phyloP scores from a whole-genome alignment of 2,797 vertebrate genomes.

The Cuculus canorus region DNA sequence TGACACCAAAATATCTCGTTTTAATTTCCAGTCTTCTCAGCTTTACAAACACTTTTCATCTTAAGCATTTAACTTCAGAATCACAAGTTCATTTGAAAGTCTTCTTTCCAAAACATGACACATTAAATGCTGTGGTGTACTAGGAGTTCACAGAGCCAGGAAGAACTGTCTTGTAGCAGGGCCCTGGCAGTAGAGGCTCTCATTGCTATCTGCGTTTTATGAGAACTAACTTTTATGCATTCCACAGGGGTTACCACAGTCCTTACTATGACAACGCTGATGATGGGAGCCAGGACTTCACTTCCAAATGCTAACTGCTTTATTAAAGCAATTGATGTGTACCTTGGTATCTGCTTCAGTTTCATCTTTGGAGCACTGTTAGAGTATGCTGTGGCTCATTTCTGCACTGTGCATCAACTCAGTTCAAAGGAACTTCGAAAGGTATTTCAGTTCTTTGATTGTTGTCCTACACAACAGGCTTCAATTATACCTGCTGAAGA shows the following conservation, averaged over 20 bases:
- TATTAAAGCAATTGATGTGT: constrained; percentile 92
- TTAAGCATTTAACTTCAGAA: background rate
- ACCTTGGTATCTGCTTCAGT: constrained; percentile 91
- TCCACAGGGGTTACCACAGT: constrained; percentile 88
- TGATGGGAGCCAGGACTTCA: constrained; percentile 91
- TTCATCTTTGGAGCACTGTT: constrained; percentile 91
- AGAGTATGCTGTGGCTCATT: constrained; percentile 90
- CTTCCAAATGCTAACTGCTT: constrained; percentile 92
- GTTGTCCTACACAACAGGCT: background rate
- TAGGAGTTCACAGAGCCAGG: background rate
- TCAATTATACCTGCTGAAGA: background rate
- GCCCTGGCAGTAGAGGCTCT: background rate
- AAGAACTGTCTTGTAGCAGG: background rate
- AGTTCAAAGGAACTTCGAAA: constrained; percentile 64
- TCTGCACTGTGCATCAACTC: constrained; percentile 84
- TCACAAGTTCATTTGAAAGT: background rate
- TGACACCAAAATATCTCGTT: background rate
- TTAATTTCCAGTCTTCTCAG: background rate
- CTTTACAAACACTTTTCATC: background rate
- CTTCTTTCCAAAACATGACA: background rate
- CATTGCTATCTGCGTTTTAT: background rate
- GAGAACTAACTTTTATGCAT: background rate
- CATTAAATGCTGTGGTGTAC: background rate
- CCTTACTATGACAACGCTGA: constrained; percentile 91
- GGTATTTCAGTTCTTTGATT: constrained; percentile 47